phyloP scores from a whole-genome alignment of 92 coral and sea anemone genomes.

The Porites evermanni region DNA sequence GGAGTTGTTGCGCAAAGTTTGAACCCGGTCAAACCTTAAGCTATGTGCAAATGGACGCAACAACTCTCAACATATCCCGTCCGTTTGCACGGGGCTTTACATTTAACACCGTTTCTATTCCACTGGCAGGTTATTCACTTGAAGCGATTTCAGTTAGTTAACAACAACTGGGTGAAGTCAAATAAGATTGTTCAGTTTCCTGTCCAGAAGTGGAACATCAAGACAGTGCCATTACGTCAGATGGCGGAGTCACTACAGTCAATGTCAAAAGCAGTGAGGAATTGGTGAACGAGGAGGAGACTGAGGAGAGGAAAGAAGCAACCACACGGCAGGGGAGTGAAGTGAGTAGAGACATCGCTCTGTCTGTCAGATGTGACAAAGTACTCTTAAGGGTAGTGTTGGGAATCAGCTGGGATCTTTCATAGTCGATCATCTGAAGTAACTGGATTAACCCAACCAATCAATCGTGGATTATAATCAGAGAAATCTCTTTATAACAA shows the following conservation, averaged over 20 bases:
- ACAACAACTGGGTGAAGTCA: slow-evolving; percentile 98
- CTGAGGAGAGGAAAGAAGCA: slow-evolving; percentile 21
- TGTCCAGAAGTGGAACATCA: slow-evolving; percentile 9
- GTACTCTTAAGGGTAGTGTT: too few relatives aligned
- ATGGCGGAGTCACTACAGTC: slow-evolving; percentile 74
- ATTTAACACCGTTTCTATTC: not conserved
- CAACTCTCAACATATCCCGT: too few relatives aligned
- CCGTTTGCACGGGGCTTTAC: too few relatives aligned
- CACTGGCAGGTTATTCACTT: slow-evolving; percentile 82
- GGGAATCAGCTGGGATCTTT: too few relatives aligned
- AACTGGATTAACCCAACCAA: too few relatives aligned
- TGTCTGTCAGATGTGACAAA: too few relatives aligned
- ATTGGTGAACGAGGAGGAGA: slow-evolving; percentile 56
- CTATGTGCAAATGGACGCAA: too few relatives aligned
- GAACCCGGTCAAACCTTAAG: too few relatives aligned
- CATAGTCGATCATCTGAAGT: too few relatives aligned
- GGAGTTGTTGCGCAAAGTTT: too few relatives aligned
- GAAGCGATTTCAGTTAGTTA: slow-evolving; percentile 95
- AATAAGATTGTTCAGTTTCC: slow-evolving; percentile 96
- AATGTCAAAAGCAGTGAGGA: slow-evolving; percentile 77
- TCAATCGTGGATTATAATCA: too few relatives aligned
- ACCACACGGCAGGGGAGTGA: slow-evolving; percentile 25
- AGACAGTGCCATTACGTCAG: slow-evolving; percentile 12
- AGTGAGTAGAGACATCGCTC: not conserved
- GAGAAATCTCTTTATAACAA: too few relatives aligned